Conservation (phyloP, 1,140 invertebrate genomes). For the Drosophila nigrodunni region DNA sequence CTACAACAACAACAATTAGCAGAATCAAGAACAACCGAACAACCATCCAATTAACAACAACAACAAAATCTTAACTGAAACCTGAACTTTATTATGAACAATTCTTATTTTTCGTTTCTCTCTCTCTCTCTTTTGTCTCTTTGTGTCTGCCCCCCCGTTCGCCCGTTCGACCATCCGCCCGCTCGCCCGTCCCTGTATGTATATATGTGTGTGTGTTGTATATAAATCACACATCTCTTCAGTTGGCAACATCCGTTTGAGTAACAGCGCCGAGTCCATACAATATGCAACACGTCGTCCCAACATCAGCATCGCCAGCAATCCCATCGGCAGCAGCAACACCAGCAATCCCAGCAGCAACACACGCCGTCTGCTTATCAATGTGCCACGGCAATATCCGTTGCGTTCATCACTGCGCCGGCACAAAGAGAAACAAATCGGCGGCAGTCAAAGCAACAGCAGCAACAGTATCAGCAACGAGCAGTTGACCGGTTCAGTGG, state of each 20-base stretch:
- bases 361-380: slow-evolving; percentile 86
- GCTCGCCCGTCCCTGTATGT: slow-evolving; percentile 6
- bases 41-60: slow-evolving; percentile 32
- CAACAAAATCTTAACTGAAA: neutral
- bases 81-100: slow-evolving; percentile 39
- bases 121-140: slow-evolving; percentile 35
- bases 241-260: slow-evolving; percentile 87
- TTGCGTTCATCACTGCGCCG: slow-evolving; percentile 89
- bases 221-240: slow-evolving; percentile 20
- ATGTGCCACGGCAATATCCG: slow-evolving; percentile 88
- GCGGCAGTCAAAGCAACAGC: slow-evolving; percentile 71
- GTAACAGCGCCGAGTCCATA: slow-evolving; percentile 89
- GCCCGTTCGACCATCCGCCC: neutral
- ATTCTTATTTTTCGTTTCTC: slow-evolving; percentile 62
- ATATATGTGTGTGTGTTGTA: slow-evolving; percentile 18
- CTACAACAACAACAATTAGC: slow-evolving; percentile 20
- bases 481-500: slow-evolving; percentile 10
- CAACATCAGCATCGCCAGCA: slow-evolving; percentile 76
- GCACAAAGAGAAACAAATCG: slow-evolving; percentile 88
- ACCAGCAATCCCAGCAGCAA: slow-evolving; percentile 86
- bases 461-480: slow-evolving; percentile 64
- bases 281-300: slow-evolving; percentile 86
- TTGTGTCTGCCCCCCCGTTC: slow-evolving; percentile 33
- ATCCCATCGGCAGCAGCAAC: slow-evolving; percentile 85
- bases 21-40: slow-evolving; percentile 25